These are phyloP conservation scores for Hirtodrosophila alboralis DNA, from an alignment of 2,888 invertebrate genomes.

Conservation along the genomic window DNA sequence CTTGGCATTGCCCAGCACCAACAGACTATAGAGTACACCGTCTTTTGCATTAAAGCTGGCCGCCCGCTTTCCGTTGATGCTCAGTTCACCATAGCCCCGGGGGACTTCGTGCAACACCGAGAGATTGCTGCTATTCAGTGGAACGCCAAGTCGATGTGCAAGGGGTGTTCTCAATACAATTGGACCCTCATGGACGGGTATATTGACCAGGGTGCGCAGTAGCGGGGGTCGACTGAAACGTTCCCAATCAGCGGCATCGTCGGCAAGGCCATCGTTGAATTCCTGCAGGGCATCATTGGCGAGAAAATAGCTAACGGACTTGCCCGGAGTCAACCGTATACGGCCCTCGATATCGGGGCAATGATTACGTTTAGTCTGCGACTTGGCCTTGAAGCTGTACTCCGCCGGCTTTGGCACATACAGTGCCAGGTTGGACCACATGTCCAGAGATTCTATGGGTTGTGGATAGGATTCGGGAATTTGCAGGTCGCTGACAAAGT, in stretches of 20 bases:
- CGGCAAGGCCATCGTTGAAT: conserved; percentile 73
- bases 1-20: conserved; percentile 83
- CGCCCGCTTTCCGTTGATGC: conserved; percentile 54
- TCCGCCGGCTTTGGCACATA: conserved; percentile 78
- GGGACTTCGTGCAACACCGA: conserved; percentile 61
- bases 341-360: conserved; percentile 64
- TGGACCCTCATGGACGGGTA: conserved; percentile 56
- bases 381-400: conserved; percentile 83
- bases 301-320: conserved; percentile 80
- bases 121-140: conserved; percentile 50
- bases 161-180: conserved; percentile 50
- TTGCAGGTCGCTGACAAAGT: conserved; percentile 74
- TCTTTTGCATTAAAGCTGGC: conserved; percentile 84
- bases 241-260: conserved; percentile 59
- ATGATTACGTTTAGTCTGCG: conserved; percentile 12
- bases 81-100: conserved; percentile 57
- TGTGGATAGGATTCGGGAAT: conserved; percentile 9
- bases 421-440: conserved; percentile 84
- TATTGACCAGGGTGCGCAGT: conserved; percentile 81
- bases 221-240: conserved; percentile 80
- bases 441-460: conserved; percentile 79
- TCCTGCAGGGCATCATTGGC: conserved; percentile 53
- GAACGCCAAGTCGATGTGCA: conserved; percentile 11
- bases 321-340: conserved; percentile 67
- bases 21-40: conserved; percentile 88